phyloP scores from a whole-genome alignment of 2,113 vertebrate species.

The Petrocephalus zakoni region DNA sequence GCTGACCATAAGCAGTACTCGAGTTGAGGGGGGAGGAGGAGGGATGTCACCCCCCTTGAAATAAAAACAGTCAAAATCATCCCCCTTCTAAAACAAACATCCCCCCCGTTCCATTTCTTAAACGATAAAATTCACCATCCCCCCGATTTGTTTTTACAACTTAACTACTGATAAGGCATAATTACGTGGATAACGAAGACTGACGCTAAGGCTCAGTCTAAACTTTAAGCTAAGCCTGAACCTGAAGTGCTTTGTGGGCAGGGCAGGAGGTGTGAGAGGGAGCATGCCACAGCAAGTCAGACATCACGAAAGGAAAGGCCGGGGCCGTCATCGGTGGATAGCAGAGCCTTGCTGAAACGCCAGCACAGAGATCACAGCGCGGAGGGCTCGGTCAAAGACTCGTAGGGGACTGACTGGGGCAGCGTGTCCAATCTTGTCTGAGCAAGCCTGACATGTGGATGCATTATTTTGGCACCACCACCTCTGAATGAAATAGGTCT shows the following conservation, averaged over 20 bases:
- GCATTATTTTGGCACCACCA: constrained; percentile 51
- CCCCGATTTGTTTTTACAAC: no score
- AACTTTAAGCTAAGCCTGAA: neutral
- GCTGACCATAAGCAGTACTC: no score
- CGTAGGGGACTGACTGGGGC: constrained; percentile 2
- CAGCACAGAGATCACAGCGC: constrained; percentile 22
- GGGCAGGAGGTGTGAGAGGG: neutral
- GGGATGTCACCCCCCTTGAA: no score
- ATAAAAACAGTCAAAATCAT: no score
- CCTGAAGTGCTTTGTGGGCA: neutral
- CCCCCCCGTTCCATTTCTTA: no score
- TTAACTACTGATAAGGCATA: neutral
- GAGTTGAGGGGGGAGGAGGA: no score
- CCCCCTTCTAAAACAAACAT: no score
- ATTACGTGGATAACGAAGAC: neutral
- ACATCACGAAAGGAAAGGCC: neutral
- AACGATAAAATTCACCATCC: no score
- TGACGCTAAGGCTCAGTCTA: neutral
- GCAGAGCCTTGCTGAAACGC: constrained; percentile 25
- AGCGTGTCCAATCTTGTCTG: constrained; percentile 45
- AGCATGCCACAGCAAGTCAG: neutral
- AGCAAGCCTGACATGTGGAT: constrained; percentile 52
- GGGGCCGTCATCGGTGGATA: neutral
- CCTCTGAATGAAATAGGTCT: constrained; percentile 50
- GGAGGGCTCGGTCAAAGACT: neutral